Percentiles rank a stretch among this genome's conserved stretches.
phyloP scores from a whole-genome alignment of 2,888 invertebrate species.

The Hipparchia sbordonii region DNA sequence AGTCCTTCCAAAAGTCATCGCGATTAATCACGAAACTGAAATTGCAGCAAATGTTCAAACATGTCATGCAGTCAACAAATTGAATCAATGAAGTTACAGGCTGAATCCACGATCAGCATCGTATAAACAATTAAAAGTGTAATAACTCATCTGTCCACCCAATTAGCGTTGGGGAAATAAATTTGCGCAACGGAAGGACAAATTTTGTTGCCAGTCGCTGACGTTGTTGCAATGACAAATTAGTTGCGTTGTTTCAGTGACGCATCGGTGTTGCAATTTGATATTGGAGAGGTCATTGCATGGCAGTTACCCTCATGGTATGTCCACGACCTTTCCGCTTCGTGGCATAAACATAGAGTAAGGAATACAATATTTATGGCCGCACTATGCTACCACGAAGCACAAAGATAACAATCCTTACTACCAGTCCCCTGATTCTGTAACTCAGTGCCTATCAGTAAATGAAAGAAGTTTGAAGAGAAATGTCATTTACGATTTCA shows the following conservation, averaged over 20 bases:
- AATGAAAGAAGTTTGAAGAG: too few species aligned
- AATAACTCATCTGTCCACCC: slow-evolving; percentile 58
- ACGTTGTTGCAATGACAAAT: slow-evolving; percentile 32
- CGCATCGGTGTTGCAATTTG: slow-evolving; percentile 20
- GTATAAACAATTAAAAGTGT: slow-evolving; percentile 63
- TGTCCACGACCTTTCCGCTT: too few species aligned
- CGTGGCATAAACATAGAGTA: too few species aligned
- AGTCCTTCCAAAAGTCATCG: too few species aligned
- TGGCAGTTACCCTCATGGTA: background rate
- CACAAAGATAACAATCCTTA: too few species aligned
- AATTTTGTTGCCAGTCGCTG: slow-evolving; percentile 41
- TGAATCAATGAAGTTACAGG: slow-evolving; percentile 43
- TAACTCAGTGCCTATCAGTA: too few species aligned
- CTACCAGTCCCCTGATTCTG: too few species aligned
- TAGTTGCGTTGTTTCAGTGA: slow-evolving; percentile 29
- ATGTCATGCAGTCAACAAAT: background rate
- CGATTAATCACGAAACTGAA: too few species aligned
- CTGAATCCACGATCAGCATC: slow-evolving; percentile 54
- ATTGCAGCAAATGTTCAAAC: too few species aligned
- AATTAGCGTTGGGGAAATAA: slow-evolving; percentile 60
- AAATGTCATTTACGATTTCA: too few species aligned
- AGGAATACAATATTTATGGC: too few species aligned
- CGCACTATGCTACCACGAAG: too few species aligned
- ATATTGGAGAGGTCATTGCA: background rate
- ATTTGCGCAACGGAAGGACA: slow-evolving; percentile 51